Percentiles rank a stretch among this genome's conserved stretches.
These are phyloP conservation scores for Agapornis roseicollis DNA, from an alignment of 2,113 vertebrate species.

Conservation along the genomic window DNA sequence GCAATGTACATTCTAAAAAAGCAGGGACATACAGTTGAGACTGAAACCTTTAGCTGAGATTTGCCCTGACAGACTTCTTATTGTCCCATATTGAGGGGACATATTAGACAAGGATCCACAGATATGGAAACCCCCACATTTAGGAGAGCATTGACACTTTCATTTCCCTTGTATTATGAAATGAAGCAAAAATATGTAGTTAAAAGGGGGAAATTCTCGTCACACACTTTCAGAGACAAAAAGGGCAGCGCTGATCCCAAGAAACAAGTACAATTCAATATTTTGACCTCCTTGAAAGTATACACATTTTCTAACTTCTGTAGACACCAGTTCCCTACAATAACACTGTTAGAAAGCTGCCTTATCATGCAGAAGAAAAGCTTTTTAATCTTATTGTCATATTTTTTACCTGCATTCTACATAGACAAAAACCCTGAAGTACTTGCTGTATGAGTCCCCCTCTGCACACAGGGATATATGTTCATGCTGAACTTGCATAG, in stretches of 20 bases:
- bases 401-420: not conserved
- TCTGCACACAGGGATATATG: too few relatives aligned
- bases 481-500: not conserved
- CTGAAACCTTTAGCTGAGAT: not conserved
- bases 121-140: accelerated
- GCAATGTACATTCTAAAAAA: not conserved
- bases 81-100: not conserved
- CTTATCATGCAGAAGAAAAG: not conserved
- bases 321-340: not conserved
- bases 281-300: not conserved
- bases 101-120: not conserved
- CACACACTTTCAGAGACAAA: not conserved
- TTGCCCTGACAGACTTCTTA: not conserved
- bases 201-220: not conserved
- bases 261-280: not conserved
- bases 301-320: not conserved
- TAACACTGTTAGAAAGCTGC: not conserved
- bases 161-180: not conserved
- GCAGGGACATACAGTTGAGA: not conserved
- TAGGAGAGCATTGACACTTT: not conserved
- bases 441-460: not conserved
- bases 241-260: not conserved
- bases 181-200: not conserved
- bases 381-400: not conserved
- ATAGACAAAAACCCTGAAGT: not conserved